Conservation (phyloP, 2,113 vertebrate genomes). For the Takifugu bimaculatus region DNA sequence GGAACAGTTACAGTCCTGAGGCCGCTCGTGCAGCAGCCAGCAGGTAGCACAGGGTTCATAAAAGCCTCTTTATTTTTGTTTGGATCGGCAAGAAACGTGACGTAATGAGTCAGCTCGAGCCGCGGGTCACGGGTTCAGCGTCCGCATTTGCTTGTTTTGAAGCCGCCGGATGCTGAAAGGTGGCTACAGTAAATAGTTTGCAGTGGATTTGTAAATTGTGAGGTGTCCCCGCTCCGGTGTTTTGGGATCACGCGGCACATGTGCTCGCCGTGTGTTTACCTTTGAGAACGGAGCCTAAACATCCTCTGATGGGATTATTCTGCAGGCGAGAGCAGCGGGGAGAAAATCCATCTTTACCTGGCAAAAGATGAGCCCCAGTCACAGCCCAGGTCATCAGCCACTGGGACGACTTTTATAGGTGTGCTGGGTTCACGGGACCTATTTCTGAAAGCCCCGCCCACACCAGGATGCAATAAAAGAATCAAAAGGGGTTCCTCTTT, state of each 20-base stretch:
- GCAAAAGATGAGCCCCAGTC: constrained; percentile 5
- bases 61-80: not conserved
- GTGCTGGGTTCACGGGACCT: no score
- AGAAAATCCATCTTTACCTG: constrained; percentile 29
- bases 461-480: not conserved
- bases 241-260: constrained; percentile 36
- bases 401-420: no score
- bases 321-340: constrained; percentile 23
- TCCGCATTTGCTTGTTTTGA: no score
- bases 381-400: not conserved
- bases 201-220: not conserved
- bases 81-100: no score
- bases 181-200: not conserved
- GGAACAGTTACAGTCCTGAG: constrained; percentile 9
- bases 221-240: constrained; percentile 13
- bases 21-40: not conserved
- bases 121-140: no score
- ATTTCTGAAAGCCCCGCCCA: no score
- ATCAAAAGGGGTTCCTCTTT: not conserved
- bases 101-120: no score
- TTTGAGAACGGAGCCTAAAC: constrained; percentile 47
- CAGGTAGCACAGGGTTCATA: not conserved
- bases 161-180: no score
- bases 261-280: constrained; percentile 38
- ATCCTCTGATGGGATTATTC: constrained; percentile 53